Base-by-base conservation (phyloP, 2,888 invertebrate species). In the Caenorhabditis plicata region DNA sequence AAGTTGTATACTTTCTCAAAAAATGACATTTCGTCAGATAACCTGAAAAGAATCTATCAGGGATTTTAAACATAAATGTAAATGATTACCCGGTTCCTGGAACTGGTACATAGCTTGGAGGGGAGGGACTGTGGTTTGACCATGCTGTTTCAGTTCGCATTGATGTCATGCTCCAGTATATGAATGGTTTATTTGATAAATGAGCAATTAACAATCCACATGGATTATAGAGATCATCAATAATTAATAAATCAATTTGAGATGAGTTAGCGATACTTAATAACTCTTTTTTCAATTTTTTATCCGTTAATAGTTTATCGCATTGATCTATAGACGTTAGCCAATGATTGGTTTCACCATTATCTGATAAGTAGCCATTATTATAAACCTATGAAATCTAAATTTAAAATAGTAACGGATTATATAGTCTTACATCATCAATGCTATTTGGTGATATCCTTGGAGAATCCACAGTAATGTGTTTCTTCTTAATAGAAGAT, bases 221-320 rank as follows among this genome's bases (percentile, higher is more conserved):
- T 4, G 80, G 77, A 45, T 81, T 81, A 74, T 72, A 81, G 33
- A 78, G 62, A 53, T 80, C 80, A 53, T 80, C 80, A 22, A 80
- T 58, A 20, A 80, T 62, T 5, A 79, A 67, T 1, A 76, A 69
- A 50, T 80, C 79, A 47, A 80, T 81, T n/a, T n/a, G n/a, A n/a
- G n/a, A n/a, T n/a, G n/a, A n/a, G n/a, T n/a, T n/a, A n/a, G n/a
- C n/a, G n/a, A n/a, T n/a, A n/a, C n/a, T n/a, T n/a, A n/a, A n/a
- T n/a, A n/a, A n/a, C n/a, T n/a, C n/a, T n/a, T n/a, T n/a, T n/a
- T n/a, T n/a, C n/a, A n/a, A n/a, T n/a, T n/a, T n/a, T n/a, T n/a
- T n/a, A n/a, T n/a, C n/a, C 2, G 62, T 22, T 20, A 80, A 64
- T 22, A 78, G 55, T 8, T 38, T 38, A 51, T 80, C 76, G 49